Base-by-base conservation (phyloP, 2,797 vertebrate species). In the Syngnathus rostellatus region DNA sequence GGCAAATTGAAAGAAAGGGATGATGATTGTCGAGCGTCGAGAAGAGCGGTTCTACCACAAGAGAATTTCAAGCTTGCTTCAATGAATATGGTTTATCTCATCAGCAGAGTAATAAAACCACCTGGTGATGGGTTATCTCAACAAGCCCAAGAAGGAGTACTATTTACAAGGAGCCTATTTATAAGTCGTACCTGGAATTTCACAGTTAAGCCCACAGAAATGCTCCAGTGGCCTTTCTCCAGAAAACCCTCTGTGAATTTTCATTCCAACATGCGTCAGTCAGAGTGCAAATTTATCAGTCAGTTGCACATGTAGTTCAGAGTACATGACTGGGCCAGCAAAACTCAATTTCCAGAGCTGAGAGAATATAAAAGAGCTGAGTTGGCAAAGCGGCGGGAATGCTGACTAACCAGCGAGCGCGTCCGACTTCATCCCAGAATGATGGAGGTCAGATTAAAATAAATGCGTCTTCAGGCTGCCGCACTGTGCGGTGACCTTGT, bases 231-330 rank as follows among this genome's bases (percentile, higher is more conserved):
- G 40, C 17, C 58, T 60, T 60, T 38, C 58, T 60, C 38, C 38
- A 10, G 19, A 21, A 40, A 60, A 19, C 3, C 58, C 39, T 12
- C 58, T 55, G 64, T 76, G 68, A 81, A 83, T 81, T 81, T 79
- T 73, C 77, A 86, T 88, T 87, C 83, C 82, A 77, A 76, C 76
- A 77, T 73, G 77, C 67, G 82, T 83, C 83, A 71, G 72, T 86
- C 82, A 83, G 85, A 80, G 81, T 66, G 63, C 77, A 81, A 85
- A 89, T 88, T 85, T 86, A 88, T 90, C 88, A 87, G 85, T 81
- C 79, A 73, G 79, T 84, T 74, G 83, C 85, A 88, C 84, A 87
- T 82, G 85, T 85, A 82, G 77, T 82, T 85, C 81, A 82, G 82
- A 87, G 86, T 81, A 80, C 81, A 85, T 88, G 81, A 86, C 80